Evolutionary conservation across 1,140 invertebrate species (phyloP).

Genomic region (Drosophila setifemur): DNA sequence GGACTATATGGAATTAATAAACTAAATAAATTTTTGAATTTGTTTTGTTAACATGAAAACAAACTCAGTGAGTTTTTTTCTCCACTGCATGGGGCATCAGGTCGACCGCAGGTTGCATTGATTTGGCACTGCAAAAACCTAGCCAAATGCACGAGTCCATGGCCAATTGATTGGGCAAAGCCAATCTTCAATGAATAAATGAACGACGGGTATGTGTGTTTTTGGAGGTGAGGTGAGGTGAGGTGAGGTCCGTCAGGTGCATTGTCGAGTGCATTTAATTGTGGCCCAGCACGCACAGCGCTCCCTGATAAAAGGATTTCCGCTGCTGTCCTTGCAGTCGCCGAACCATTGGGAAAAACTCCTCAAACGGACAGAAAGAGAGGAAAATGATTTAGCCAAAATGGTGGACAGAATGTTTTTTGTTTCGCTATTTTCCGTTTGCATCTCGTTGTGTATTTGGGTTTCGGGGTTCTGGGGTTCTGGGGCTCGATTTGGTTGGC

Average conservation of each 20-base stretch:
- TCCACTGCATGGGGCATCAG: constrained; percentile 1
- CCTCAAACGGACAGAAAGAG: constrained; percentile 53
- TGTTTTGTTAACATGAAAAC: no score
- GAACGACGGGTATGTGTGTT: constrained; percentile 39
- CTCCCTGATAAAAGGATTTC: constrained; percentile 59
- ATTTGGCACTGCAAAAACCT: constrained; percentile 65
- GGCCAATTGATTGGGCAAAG: constrained; percentile 77
- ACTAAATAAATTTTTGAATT: no score
- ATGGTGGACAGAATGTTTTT: constrained; percentile 23
- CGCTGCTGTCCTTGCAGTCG: constrained; percentile 16
- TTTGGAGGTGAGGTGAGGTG: neutral
- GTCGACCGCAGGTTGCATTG: constrained; percentile 62
- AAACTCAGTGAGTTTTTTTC: constrained; percentile 1
- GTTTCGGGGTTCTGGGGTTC: constrained; percentile 7
- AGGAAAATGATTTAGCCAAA: constrained; percentile 50
- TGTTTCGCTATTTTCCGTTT: neutral
- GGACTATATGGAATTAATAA: no score
- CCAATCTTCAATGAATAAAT: constrained; percentile 78
- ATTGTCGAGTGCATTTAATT: constrained; percentile 74
- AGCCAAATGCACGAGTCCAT: constrained; percentile 40
- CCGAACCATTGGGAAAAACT: constrained; percentile 33
- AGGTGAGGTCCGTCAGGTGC: constrained; percentile 25
- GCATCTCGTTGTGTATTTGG: constrained; percentile 14
- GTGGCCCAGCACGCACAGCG: constrained; percentile 42
- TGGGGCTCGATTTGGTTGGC: constrained; percentile 31